phyloP scores from a whole-genome alignment of 2,888 invertebrate species.

The Phortica magna region DNA sequence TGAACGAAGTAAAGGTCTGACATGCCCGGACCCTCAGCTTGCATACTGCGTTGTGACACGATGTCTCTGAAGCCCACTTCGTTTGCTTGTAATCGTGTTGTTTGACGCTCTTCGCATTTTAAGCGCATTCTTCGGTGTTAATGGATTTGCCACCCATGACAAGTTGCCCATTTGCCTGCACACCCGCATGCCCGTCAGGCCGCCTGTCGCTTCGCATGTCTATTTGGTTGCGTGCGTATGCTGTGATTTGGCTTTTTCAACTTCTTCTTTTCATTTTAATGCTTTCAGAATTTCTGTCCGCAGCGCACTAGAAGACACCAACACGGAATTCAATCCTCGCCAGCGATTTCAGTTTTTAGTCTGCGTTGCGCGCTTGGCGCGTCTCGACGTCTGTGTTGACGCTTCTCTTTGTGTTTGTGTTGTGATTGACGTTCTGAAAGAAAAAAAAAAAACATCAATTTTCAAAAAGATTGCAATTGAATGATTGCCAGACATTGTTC shows the following conservation, averaged over 20 bases:
- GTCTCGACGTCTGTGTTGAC: constrained; percentile 61
- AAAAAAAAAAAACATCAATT: constrained; percentile 29
- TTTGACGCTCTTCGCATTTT: constrained; percentile 20
- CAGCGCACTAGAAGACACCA: constrained; percentile 32
- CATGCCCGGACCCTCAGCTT: neutral
- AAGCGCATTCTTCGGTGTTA: constrained; percentile 52
- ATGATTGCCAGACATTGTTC: constrained; percentile 24
- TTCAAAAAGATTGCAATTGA: neutral
- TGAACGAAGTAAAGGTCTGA: constrained; percentile 43
- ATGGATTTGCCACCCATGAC: constrained; percentile 59
- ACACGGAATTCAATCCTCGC: constrained; percentile 60
- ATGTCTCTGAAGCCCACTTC: constrained; percentile 17
- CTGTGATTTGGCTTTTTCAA: neutral
- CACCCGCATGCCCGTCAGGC: constrained; percentile 50
- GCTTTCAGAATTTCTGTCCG: constrained; percentile 57
- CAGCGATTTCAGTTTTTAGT: constrained; percentile 66
- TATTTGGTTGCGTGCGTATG: constrained; percentile 39
- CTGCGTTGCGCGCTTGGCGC: constrained; percentile 75
- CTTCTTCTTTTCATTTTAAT: constrained; percentile 38
- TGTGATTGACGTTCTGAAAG: constrained; percentile 35
- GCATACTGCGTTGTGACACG: neutral
- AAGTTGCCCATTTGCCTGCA: constrained; percentile 36
- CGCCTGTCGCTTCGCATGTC: constrained; percentile 27
- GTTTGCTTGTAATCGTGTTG: constrained; percentile 14
- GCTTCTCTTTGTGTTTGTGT: constrained; percentile 26